phyloP scores from a whole-genome alignment of 2,797 vertebrate species.

The Rhynchotus rufescens region DNA sequence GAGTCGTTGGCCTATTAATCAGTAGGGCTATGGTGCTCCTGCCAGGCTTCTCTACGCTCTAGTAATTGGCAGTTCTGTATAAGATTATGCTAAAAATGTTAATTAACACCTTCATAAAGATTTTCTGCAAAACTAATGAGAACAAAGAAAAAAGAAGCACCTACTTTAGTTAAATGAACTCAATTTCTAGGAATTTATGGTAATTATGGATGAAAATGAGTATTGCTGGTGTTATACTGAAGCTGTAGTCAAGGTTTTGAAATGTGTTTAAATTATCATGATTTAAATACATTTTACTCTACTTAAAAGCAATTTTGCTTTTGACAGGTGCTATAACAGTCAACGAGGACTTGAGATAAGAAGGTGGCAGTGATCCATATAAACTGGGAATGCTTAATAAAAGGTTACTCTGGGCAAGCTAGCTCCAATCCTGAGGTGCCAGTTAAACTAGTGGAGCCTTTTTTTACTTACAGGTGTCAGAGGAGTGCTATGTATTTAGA shows the following conservation, averaged over 20 bases:
- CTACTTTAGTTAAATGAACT: not conserved
- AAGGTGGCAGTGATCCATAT: not conserved
- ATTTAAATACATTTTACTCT: not conserved
- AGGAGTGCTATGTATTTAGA: not conserved
- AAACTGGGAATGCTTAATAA: not conserved
- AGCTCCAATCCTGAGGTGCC: not conserved
- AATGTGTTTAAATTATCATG: not conserved
- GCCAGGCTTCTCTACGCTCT: fast-evolving
- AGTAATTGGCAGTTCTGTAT: not conserved
- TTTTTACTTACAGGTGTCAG: not conserved
- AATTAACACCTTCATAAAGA: not conserved
- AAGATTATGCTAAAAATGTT: not conserved
- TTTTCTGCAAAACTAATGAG: not conserved
- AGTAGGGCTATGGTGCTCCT: not conserved
- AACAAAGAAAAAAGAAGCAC: not conserved
- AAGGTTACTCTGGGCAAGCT: not conserved
- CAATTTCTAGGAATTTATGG: not conserved
- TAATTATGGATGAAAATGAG: not conserved
- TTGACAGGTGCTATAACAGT: not conserved
- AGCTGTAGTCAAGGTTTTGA: not conserved
- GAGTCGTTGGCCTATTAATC: not conserved
- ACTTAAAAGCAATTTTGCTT: not conserved
- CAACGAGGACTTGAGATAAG: not conserved
- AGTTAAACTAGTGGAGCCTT: not conserved
- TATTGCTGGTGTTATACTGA: not conserved